Evolutionary conservation across 2,113 vertebrate species (phyloP).

Genomic region (Zapornia atra): DNA sequence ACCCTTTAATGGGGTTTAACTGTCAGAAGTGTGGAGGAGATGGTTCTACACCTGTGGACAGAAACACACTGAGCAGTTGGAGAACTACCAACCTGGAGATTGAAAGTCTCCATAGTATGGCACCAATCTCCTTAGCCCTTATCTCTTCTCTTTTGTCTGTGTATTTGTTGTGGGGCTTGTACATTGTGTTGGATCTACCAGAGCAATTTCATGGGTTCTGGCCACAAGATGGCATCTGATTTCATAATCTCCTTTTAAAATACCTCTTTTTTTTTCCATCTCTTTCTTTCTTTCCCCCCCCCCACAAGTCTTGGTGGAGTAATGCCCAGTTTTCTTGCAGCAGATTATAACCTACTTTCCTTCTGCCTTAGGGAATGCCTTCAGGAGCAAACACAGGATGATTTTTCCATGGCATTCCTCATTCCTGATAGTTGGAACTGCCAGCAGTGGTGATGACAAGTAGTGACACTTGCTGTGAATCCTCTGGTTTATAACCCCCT

Average conservation of each 20-base stretch:
- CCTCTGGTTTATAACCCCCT: neutral
- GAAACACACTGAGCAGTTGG: neutral
- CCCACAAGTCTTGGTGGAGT: neutral
- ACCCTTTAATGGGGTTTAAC: neutral
- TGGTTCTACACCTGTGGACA: neutral
- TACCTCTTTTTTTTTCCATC: neutral
- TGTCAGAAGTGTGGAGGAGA: neutral
- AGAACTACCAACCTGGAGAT: neutral
- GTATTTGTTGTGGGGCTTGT: neutral
- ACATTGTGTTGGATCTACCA: neutral
- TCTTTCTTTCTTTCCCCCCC: neutral
- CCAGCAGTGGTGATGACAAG: neutral
- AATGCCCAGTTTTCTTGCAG: slow-evolving; percentile 23
- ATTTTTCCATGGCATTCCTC: slow-evolving; percentile 34
- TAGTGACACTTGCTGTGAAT: neutral
- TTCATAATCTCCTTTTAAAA: slow-evolving; percentile 39
- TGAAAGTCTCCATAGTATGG: neutral
- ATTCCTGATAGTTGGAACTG: neutral
- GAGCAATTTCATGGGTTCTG: slow-evolving; percentile 1
- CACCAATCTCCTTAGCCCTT: neutral
- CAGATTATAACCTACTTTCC: slow-evolving; percentile 36
- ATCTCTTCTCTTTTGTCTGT: neutral
- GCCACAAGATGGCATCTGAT: slow-evolving; percentile 71
- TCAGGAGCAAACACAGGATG: neutral
- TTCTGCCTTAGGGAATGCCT: slow-evolving; percentile 19